phyloP scores from a whole-genome alignment of 2,888 invertebrate genomes.

The Sycophila texana region DNA sequence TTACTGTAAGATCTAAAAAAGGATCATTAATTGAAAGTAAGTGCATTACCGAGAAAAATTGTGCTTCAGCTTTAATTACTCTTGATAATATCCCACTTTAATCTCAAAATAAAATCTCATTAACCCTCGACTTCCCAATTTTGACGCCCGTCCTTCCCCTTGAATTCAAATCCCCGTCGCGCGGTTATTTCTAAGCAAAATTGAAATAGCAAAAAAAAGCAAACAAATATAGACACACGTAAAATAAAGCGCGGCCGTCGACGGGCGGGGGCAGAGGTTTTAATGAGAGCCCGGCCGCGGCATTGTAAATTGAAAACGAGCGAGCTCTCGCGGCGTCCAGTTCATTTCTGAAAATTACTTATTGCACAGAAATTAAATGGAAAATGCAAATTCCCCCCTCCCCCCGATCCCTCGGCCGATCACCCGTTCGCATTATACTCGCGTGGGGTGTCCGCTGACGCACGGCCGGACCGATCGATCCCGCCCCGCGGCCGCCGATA shows the following conservation, averaged over 20 bases:
- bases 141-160: too few relatives aligned
- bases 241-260: neutral
- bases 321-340: neutral
- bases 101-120: too few relatives aligned
- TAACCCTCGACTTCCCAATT: too few relatives aligned
- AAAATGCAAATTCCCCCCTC: slow-evolving; percentile 34
- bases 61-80: too few relatives aligned
- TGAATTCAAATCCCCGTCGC: too few relatives aligned
- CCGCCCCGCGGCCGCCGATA: slow-evolving; percentile 7
- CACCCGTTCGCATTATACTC: slow-evolving; percentile 2
- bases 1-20: too few relatives aligned
- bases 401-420: neutral
- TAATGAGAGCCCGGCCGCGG: slow-evolving; percentile 4
- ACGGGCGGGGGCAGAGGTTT: neutral
- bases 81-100: too few relatives aligned
- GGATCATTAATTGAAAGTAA: too few relatives aligned
- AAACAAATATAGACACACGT: neutral
- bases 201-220: too few relatives aligned
- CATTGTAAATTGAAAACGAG: slow-evolving; percentile 34
- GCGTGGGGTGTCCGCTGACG: neutral
- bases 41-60: too few relatives aligned
- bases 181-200: too few relatives aligned
- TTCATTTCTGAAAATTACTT: slow-evolving; percentile 39
- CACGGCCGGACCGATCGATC: slow-evolving; percentile 9
- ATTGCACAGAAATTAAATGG: slow-evolving; percentile 41